phyloP scores from a whole-genome alignment of 2,888 invertebrate genomes.

The Agrotis puta region DNA sequence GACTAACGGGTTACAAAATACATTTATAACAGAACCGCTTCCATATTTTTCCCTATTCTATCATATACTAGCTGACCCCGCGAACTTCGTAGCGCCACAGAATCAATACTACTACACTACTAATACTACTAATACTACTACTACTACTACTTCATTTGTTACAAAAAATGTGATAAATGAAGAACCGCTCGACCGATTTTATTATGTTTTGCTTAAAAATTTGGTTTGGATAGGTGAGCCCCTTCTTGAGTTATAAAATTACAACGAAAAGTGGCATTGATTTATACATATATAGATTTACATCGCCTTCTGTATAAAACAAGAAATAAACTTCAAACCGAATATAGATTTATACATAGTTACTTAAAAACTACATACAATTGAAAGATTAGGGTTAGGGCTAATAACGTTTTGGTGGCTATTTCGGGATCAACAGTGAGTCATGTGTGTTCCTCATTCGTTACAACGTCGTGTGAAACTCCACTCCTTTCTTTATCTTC shows the following conservation, averaged over 20 bases:
- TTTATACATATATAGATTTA: slow-evolving; percentile 19
- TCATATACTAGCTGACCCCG: no score
- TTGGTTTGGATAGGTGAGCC: no score
- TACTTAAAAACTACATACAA: slow-evolving; percentile 60
- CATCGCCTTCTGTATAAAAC: slow-evolving; percentile 37
- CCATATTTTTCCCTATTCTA: slow-evolving; percentile 12
- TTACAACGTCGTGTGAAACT: slow-evolving; percentile 58
- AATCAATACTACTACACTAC: no score
- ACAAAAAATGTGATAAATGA: no score
- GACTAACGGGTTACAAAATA: slow-evolving; percentile 2
- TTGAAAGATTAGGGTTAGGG: slow-evolving; percentile 66
- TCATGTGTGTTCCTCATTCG: slow-evolving; percentile 57
- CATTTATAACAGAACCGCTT: not conserved
- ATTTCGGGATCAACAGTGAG: slow-evolving; percentile 62
- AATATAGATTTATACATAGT: slow-evolving; percentile 51
- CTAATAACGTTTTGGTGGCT: slow-evolving; percentile 49
- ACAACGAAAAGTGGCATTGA: no score
- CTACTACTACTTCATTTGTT: no score
- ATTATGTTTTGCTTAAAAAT: no score
- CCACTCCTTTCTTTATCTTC: slow-evolving; percentile 43
- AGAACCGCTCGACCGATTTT: no score
- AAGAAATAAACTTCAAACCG: slow-evolving; percentile 20
- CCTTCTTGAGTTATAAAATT: no score
- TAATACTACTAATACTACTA: no score
- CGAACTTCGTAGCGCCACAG: no score